phyloP scores from a whole-genome alignment of 2,797 vertebrate genomes.

The Pseudochirops cupreus region DNA sequence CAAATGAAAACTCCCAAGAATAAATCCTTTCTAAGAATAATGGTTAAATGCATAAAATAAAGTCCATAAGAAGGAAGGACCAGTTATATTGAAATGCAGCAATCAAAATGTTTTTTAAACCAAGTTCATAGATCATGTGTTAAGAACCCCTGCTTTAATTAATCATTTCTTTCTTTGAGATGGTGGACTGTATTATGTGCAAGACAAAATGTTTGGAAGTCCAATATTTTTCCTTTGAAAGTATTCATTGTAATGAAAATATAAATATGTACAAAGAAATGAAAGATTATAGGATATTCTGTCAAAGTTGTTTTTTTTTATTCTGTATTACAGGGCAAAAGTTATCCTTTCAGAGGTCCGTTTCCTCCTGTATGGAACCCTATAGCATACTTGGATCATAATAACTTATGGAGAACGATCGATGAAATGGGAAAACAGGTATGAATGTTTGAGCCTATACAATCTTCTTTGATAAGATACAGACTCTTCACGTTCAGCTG shows the following conservation, averaged over 20 bases:
- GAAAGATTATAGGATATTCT: neutral
- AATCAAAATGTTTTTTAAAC: neutral
- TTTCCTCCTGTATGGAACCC: conserved; percentile 96
- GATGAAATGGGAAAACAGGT: conserved; percentile 98
- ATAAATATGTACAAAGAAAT: neutral
- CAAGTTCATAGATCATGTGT: neutral
- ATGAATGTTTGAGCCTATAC: conserved; percentile 55
- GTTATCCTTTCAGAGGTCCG: conserved; percentile 91
- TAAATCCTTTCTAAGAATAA: neutral
- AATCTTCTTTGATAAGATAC: conserved; percentile 25
- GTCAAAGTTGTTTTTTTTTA: neutral
- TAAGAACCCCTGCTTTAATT: neutral
- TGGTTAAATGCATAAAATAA: neutral
- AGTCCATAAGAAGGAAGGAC: neutral
- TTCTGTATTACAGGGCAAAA: conserved; percentile 90
- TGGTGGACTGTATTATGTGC: neutral
- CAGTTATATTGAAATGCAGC: neutral
- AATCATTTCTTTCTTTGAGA: neutral
- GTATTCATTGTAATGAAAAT: neutral
- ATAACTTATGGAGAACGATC: conserved; percentile 96
- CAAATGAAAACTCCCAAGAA: too few relatives aligned
- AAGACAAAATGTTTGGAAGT: neutral
- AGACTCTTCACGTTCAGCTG: neutral
- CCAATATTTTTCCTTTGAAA: neutral
- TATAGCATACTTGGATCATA: conserved; percentile 92